These are phyloP conservation scores for Drosophila rhopaloa DNA, from an alignment of 1,140 invertebrate species.

Conservation along the genomic window DNA sequence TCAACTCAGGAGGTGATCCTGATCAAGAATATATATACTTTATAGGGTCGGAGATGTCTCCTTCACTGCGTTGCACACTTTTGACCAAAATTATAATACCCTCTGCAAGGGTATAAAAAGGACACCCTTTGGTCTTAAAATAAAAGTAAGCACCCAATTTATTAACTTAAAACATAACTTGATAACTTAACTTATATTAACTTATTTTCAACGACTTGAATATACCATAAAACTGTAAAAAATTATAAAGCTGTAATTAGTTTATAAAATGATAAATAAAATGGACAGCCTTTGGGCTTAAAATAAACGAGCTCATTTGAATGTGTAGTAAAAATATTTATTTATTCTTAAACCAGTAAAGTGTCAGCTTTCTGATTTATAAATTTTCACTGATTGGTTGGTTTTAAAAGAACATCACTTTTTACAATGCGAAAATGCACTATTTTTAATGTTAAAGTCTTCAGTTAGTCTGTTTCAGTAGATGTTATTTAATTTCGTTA, in stretches of 20 bases:
- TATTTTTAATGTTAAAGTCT: constrained; percentile 18
- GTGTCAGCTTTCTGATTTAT: not conserved
- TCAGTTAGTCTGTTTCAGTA: constrained; percentile 29
- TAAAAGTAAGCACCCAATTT: constrained; percentile 13
- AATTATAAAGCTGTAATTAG: not conserved
- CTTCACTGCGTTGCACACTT: too few species aligned
- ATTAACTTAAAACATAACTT: too few species aligned
- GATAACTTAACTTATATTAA: not conserved
- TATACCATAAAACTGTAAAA: not conserved
- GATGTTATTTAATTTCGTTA: constrained; percentile 13
- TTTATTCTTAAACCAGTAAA: constrained; percentile 13
- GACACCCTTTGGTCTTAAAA: not conserved
- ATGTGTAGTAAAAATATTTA: constrained; percentile 15
- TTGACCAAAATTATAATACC: too few species aligned
- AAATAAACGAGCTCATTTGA: not conserved
- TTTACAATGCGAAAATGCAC: not conserved
- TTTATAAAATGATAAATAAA: too few species aligned
- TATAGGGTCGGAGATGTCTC: too few species aligned
- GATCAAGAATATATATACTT: too few species aligned
- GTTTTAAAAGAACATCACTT: not conserved
- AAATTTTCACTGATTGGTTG: not conserved
- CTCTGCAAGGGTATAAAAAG: too few species aligned
- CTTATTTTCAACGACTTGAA: not conserved
- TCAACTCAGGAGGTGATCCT: too few species aligned
- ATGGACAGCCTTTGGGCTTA: not conserved